Evolutionary conservation across 2,888 invertebrate species (phyloP), one percentile per base, ranked within the genome.

Genomic region (Microctonus brassicae): DNA sequence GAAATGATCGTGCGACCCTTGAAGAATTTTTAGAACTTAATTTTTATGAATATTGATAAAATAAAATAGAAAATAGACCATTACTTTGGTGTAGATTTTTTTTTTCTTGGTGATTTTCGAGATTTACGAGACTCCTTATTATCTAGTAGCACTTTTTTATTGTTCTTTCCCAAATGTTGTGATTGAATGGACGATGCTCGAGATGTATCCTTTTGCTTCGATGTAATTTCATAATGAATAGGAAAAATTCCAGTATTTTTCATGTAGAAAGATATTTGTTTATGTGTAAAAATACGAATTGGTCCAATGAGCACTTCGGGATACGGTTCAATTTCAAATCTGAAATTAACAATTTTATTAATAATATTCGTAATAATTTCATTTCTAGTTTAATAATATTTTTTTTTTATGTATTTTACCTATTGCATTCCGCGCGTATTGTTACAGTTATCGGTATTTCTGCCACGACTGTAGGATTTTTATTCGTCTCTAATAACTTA

Each of bases 211-310:
- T 68, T 55, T 10, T 11, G 11, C n/a, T 55, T 62, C 9, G 69
- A 24, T 11, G 26, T 61, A 3, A 90, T 89, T 76, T 88, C 88
- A 73, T 89, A 91, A 0, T 88, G 88, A 11, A 91, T 89, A 0
- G 90, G 89, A 80, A 91, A 92, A 82, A 89, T 89, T 73, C 93
- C 92, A 0, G 86, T 90, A 80, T 93, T 93, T 76, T 89, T 90
- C 26, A 93, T 82, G 68, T 89, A 89, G 0, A 93, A 88, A 24
- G 89, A 89, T 80, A 90, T 88, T n/a, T 83, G 85, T 70, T 90
- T 90, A 26, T 88, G 87, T 7, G 88, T 89, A 9, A 89, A 90
- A 6, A 92, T 87, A 13, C 90, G 84, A 78, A 91, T 88, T 9
- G 91, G 88, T 58, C 92, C 90, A 79, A 92, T 92, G 82, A 91